phyloP scores from a whole-genome alignment of 2,113 vertebrate genomes.

The Phainopepla nitens region DNA sequence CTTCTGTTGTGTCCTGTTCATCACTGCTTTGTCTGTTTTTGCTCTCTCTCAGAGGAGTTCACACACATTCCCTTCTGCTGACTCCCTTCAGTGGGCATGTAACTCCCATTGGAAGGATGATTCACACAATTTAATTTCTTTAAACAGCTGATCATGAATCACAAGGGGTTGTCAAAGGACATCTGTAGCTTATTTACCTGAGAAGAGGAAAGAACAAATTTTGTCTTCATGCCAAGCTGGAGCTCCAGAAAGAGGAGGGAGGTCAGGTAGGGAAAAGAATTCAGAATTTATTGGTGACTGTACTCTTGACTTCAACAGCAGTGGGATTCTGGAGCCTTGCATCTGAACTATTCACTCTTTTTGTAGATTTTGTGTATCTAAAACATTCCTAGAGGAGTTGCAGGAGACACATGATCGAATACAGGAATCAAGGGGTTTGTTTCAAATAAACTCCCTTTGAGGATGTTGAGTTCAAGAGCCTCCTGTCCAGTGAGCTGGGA shows the following conservation, averaged over 20 bases:
- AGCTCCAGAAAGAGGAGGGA: neutral
- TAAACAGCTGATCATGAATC: slow-evolving; percentile 8
- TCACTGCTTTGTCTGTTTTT: neutral
- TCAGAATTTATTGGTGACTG: neutral
- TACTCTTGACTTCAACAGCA: neutral
- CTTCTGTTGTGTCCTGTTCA: neutral
- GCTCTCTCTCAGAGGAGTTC: neutral
- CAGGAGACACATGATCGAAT: neutral
- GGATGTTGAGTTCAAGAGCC: neutral
- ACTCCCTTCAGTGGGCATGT: neutral
- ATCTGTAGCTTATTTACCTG: neutral
- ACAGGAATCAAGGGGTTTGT: neutral
- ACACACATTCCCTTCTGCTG: neutral
- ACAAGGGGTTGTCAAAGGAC: neutral
- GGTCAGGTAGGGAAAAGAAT: neutral
- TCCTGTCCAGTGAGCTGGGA: neutral
- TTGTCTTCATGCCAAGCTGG: neutral
- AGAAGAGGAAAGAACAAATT: neutral
- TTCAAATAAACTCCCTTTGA: neutral
- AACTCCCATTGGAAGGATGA: neutral
- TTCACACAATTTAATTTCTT: neutral
- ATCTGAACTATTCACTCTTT: neutral
- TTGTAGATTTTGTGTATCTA: neutral
- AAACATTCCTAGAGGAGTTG: neutral
- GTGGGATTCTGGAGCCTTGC: neutral